phyloP scores from a whole-genome alignment of 2,113 vertebrate species.

The Antennarius striatus region DNA sequence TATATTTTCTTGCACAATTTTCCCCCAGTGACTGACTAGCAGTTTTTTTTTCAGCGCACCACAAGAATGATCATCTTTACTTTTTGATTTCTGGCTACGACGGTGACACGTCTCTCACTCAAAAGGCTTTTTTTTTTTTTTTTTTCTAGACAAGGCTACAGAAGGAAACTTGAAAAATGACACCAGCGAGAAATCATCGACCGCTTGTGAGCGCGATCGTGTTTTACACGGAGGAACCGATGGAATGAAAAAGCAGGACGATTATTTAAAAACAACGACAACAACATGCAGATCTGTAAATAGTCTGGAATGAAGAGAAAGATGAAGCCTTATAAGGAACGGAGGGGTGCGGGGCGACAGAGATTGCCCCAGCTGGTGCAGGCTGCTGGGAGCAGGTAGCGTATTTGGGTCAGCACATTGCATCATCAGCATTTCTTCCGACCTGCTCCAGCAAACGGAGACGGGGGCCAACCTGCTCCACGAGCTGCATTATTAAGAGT shows the following conservation, averaged over 20 bases:
- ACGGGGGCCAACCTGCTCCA: conserved; percentile 61
- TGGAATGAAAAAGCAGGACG: conserved; percentile 18
- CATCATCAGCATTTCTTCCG: conserved; percentile 85
- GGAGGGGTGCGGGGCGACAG: conserved; percentile 34
- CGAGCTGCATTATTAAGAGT: conserved; percentile 79
- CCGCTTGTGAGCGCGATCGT: conserved; percentile 25
- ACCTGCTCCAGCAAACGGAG: conserved; percentile 81
- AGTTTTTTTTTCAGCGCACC: conserved; percentile 29
- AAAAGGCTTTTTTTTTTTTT: background rate
- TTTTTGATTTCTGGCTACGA: conserved; percentile 48
- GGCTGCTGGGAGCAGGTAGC: conserved; percentile 80
- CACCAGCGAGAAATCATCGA: conserved; percentile 21
- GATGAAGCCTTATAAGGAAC: conserved; percentile 46
- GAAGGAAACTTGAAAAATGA: conserved; percentile 10
- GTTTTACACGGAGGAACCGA: background rate
- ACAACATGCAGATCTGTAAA: no score
- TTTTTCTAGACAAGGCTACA: conserved; percentile 17
- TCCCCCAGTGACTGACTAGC: conserved; percentile 39
- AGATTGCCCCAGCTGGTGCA: conserved; percentile 78
- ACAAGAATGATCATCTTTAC: conserved; percentile 35
- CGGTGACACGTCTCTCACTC: conserved; percentile 38
- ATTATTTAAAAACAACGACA: background rate
- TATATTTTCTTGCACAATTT: conserved; percentile 44
- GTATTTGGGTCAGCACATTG: conserved; percentile 88
- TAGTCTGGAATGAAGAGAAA: conserved; percentile 15